Percentiles rank a stretch among this genome's conserved stretches.
Evolutionary conservation across 92 coral and sea anemone genomes (phyloP).

Genomic region (Phenganax stokvisi): DNA sequence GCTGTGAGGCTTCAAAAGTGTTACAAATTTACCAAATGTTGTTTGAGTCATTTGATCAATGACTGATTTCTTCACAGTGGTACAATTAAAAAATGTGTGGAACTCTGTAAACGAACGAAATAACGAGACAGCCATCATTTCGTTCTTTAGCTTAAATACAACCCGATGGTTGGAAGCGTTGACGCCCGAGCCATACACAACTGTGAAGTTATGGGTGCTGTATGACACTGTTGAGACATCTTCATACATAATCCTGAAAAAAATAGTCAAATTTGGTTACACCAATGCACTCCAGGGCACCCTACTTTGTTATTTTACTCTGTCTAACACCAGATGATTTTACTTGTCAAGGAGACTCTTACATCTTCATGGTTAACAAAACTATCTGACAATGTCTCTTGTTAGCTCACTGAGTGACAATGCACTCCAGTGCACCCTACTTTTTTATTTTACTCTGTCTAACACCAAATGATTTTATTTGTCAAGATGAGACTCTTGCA

Average conservation of each 20-base stretch:
- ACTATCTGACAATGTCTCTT: too few relatives aligned
- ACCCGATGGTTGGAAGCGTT: conserved; percentile 66
- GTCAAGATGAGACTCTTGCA: too few relatives aligned
- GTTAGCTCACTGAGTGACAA: too few relatives aligned
- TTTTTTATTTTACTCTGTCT: too few relatives aligned
- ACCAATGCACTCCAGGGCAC: too few relatives aligned
- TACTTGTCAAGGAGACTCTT: too few relatives aligned
- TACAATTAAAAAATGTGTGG: conserved; percentile 98
- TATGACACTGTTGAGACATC: conserved; percentile 98
- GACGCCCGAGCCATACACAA: conserved; percentile 81
- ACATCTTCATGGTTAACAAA: too few relatives aligned
- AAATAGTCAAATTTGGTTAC: too few relatives aligned
- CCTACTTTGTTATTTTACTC: too few relatives aligned
- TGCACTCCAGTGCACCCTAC: too few relatives aligned
- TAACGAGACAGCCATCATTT: conserved; percentile 73
- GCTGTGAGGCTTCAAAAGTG: conserved; percentile 66
- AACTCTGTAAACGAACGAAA: conserved; percentile 96
- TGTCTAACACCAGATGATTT: too few relatives aligned
- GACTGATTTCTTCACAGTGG: conserved; percentile 88
- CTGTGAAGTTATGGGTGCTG: conserved; percentile 87
- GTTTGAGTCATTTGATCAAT: conserved; percentile 95
- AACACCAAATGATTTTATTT: too few relatives aligned
- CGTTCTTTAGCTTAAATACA: conserved; percentile 88
- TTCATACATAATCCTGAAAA: conserved; percentile 73
- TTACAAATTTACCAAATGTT: conserved; percentile 68